Conservation (phyloP, 1,140 invertebrate species). For the Drosophila jambulina region DNA sequence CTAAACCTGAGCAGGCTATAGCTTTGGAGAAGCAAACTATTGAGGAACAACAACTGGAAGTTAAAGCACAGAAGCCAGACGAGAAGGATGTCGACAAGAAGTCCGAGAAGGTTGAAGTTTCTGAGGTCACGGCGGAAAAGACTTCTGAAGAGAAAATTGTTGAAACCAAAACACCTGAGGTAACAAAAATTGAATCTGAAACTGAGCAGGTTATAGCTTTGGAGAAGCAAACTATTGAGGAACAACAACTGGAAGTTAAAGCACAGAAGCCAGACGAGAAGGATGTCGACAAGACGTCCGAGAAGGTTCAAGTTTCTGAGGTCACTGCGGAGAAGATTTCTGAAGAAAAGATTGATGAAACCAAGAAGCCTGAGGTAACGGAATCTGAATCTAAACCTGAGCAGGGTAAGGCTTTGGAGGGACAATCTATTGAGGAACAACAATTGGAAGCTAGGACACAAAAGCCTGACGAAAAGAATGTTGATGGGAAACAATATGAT, state of each 20-base stretch:
- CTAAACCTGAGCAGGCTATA: too few relatives aligned
- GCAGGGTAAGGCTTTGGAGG: constrained; percentile 41
- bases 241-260: too few relatives aligned
- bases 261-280: constrained; percentile 35
- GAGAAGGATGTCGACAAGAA: too few relatives aligned
- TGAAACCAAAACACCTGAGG: constrained; percentile 3
- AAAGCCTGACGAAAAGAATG: constrained; percentile 28
- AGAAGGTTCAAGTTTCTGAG: constrained; percentile 43
- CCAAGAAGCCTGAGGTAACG: constrained; percentile 8
- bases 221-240: constrained; percentile 44
- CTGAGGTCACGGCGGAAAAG: constrained; percentile 29
- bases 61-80: too few relatives aligned
- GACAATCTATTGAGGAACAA: constrained; percentile 23
- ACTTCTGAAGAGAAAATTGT: constrained; percentile 20
- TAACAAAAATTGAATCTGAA: constrained; percentile 22
- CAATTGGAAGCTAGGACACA: background rate
- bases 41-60: too few relatives aligned
- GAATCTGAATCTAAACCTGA: constrained; percentile 35
- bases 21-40: too few relatives aligned
- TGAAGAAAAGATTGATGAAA: constrained; percentile 25
- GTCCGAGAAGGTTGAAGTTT: too few relatives aligned
- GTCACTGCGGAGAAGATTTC: constrained; percentile 28
- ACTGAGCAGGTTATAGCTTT: constrained; percentile 48
- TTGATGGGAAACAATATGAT: constrained; percentile 31
- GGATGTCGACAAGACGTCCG: constrained; percentile 13